Evolutionary conservation across 2,113 vertebrate species (phyloP), one percentile per base, ranked within the genome.

Genomic region (Uria lomvia): DNA sequence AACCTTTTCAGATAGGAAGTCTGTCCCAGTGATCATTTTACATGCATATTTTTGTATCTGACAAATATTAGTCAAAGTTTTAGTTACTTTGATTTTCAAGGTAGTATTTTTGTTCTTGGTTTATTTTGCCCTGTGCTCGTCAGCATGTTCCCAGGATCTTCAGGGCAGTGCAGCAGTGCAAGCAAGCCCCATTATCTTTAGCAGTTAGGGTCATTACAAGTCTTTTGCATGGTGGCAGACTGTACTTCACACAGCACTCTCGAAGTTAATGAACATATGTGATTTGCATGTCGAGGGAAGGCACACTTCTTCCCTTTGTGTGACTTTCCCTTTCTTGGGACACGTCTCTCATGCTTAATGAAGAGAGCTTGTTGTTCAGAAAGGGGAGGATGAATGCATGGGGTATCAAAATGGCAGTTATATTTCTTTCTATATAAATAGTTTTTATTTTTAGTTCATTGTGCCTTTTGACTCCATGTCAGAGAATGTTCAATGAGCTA

Each of bases 231-330:
- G 79, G 96, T 93, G 80, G 91, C 94, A 97, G 96, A 95, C 95
- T 93, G 87, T 93, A 89, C 97, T 97, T 97, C 96, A 96, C 87
- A 83, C 89, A 62, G 84, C 93, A 93, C 93, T 97, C 93, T 96
- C 87, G 89, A 97, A 97, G 96, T 97, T 97, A 97, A 97, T 97
- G 95, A 97, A 97, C 95, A 96, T 94, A 90, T 97, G 96, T 96
- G 96, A 97, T 97, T 97, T 97, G 96, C 96, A 97, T 96, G 94
- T 97, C 52, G 94, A 97, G 75, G 85, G 76, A 96, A 94, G 95
- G 95, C 96, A 97, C 96, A 96, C 96, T 96, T 97, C 95, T 95
- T 96, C 88, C 96, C 88, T 97, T 97, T 97, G 96, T 97, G 89
- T 85, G 94, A 95, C 87, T 96, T 96, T 94, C 63, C 34, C 88